Evolutionary conservation across 2,113 vertebrate genomes (phyloP).

Genomic region (Anoura caudifer): DNA sequence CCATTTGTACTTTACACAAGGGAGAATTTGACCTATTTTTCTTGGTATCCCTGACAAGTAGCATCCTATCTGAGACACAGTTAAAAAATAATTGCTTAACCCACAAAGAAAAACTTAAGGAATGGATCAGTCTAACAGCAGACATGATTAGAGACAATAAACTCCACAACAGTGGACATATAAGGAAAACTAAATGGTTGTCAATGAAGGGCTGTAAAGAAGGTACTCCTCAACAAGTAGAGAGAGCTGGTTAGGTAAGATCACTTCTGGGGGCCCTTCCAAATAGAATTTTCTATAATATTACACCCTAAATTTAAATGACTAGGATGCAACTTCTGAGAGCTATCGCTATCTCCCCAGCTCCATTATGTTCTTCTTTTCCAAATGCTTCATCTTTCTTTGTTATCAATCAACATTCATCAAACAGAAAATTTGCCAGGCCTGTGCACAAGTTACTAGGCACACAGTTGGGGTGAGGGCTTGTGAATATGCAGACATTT

Average conservation of each 20-base stretch:
- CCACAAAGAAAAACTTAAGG: background rate
- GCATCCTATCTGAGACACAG: background rate
- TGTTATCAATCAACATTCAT: conserved; percentile 28
- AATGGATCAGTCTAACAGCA: conserved; percentile 2
- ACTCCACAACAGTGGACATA: background rate
- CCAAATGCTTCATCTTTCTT: conserved; percentile 24
- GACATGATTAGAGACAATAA: conserved; percentile 11
- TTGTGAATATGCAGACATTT: conserved; percentile 23
- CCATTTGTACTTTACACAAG: background rate
- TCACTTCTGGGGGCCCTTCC: background rate
- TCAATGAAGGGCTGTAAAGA: background rate
- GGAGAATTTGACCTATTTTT: background rate
- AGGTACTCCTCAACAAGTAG: background rate
- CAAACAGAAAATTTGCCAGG: background rate
- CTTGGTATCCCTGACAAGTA: background rate
- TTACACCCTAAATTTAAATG: conserved; percentile 6
- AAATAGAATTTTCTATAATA: background rate
- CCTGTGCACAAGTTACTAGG: background rate
- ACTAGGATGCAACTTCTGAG: background rate
- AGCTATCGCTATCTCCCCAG: background rate
- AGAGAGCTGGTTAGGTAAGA: background rate
- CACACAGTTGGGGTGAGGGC: background rate
- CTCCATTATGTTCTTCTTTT: conserved; percentile 18
- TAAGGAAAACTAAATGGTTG: conserved; percentile 7
- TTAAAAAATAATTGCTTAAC: background rate